phyloP scores from a whole-genome alignment of 2,797 vertebrate genomes.

The Oryzias dopingdopingensis region DNA sequence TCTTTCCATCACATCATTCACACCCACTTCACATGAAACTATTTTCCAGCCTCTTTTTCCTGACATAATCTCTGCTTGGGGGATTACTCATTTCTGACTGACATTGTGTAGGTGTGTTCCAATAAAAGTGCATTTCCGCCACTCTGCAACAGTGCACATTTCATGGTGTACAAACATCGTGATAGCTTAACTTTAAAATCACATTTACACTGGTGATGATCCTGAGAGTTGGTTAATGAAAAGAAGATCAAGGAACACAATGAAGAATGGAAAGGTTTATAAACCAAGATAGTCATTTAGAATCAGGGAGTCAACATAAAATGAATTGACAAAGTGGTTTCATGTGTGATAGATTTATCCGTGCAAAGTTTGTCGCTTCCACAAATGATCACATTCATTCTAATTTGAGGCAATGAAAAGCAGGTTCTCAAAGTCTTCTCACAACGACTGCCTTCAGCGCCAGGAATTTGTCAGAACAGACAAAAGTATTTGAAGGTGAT shows the following conservation, averaged over 20 bases:
- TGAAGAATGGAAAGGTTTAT: background rate
- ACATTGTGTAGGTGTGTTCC: slow-evolving; percentile 35
- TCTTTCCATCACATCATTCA: slow-evolving; percentile 31
- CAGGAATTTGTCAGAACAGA: slow-evolving; percentile 16
- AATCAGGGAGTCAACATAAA: slow-evolving; percentile 1
- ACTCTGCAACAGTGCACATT: slow-evolving; percentile 7
- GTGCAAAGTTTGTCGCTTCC: slow-evolving; percentile 4
- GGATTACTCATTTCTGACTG: slow-evolving; percentile 45
- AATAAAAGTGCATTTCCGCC: slow-evolving; percentile 25
- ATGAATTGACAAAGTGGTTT: slow-evolving; percentile 1
- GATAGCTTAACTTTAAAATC: slow-evolving; percentile 7
- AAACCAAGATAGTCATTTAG: slow-evolving; percentile 7
- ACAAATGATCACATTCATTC: slow-evolving; percentile 22
- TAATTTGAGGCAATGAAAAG: slow-evolving; percentile 10
- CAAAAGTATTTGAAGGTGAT: slow-evolving; percentile 14
- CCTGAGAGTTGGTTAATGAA: slow-evolving; percentile 7
- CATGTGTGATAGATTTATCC: slow-evolving; percentile 4
- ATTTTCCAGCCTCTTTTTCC: slow-evolving; percentile 16
- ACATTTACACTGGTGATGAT: slow-evolving; percentile 15
- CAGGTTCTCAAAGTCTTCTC: slow-evolving; percentile 1
- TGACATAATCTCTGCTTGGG: slow-evolving; percentile 39
- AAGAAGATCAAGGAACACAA: background rate
- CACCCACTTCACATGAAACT: slow-evolving; percentile 29
- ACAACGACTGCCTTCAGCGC: slow-evolving; percentile 7
- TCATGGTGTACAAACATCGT: slow-evolving; percentile 8